phyloP scores from a whole-genome alignment of 2,797 vertebrate species.

The Myripristis jacobus region DNA sequence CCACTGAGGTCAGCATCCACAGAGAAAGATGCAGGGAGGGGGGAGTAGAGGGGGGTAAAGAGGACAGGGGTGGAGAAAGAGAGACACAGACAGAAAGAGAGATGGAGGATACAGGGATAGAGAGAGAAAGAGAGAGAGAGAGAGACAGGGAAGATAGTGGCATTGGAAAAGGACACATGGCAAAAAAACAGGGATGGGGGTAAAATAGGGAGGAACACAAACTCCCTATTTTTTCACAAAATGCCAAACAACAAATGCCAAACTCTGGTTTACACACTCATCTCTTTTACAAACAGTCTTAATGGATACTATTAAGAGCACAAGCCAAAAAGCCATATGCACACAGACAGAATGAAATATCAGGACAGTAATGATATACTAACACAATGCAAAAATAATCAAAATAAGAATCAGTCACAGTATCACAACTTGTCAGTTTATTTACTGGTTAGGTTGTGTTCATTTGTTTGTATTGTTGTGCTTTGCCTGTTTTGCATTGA shows the following conservation, averaged over 20 bases:
- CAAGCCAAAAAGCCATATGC: constrained; percentile 9
- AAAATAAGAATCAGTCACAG: constrained; percentile 24
- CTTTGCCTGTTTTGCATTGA: background rate
- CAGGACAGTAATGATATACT: constrained; percentile 6
- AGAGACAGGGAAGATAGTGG: background rate
- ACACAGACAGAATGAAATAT: constrained; percentile 4
- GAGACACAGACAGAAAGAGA: background rate
- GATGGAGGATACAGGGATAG: background rate
- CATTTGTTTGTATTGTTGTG: constrained; percentile 18
- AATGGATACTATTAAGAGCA: constrained; percentile 15
- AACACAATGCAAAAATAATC: constrained; percentile 7
- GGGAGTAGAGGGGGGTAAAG: background rate
- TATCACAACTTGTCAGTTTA: background rate
- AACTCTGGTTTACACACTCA: constrained; percentile 24
- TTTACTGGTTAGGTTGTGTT: constrained; percentile 14
- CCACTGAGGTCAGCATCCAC: constrained; percentile 79
- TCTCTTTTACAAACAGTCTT: constrained; percentile 25
- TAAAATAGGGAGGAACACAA: constrained; percentile 27
- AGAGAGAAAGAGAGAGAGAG: background rate
- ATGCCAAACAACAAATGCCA: constrained; percentile 31
- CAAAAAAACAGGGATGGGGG: constrained; percentile 21
- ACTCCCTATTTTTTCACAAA: too few relatives aligned
- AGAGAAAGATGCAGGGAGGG: constrained; percentile 67
- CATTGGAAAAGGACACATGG: constrained; percentile 21
- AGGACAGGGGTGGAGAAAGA: constrained; percentile 24